Percentiles rank a stretch among this genome's conserved stretches.
Evolutionary conservation across 2,888 invertebrate genomes (phyloP).

Genomic region (Epirrita christyi): DNA sequence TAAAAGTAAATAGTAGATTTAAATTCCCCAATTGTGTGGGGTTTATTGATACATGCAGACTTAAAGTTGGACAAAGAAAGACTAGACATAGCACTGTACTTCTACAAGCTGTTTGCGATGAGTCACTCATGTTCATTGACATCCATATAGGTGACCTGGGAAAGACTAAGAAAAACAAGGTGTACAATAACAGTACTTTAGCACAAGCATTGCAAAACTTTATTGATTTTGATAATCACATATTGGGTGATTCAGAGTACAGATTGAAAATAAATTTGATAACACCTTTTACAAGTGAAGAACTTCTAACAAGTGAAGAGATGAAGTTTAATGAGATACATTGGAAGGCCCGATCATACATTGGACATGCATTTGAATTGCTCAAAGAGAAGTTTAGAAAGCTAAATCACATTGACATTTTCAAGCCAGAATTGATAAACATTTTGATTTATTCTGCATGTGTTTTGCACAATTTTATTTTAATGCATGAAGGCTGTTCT

Average conservation of each 20-base stretch:
- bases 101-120: conserved; percentile 77
- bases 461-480: conserved; percentile 74
- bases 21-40: conserved; percentile 79
- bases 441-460: conserved; percentile 67
- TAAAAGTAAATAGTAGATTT: conserved; percentile 70
- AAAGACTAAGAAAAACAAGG: conserved; percentile 62
- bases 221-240: conserved; percentile 74
- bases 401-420: conserved; percentile 66
- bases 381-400: conserved; percentile 69
- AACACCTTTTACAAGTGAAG: conserved; percentile 72
- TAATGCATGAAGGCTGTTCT: conserved; percentile 70
- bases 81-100: conserved; percentile 60
- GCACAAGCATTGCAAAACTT: conserved; percentile 65
- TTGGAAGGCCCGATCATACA: conserved; percentile 69
- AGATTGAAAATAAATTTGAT: conserved; percentile 70
- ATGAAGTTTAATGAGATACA: conserved; percentile 78
- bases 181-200: conserved; percentile 68
- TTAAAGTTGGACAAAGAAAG: conserved; percentile 65
- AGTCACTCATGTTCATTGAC: conserved; percentile 70
- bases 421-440: conserved; percentile 60
- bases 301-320: conserved; percentile 72
- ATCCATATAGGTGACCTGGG: conserved; percentile 68
- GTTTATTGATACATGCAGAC: conserved; percentile 71
- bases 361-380: conserved; percentile 72
- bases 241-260: conserved; percentile 72